phyloP scores from a whole-genome alignment of 2,113 vertebrate genomes.

The Pogonocichla stellata region DNA sequence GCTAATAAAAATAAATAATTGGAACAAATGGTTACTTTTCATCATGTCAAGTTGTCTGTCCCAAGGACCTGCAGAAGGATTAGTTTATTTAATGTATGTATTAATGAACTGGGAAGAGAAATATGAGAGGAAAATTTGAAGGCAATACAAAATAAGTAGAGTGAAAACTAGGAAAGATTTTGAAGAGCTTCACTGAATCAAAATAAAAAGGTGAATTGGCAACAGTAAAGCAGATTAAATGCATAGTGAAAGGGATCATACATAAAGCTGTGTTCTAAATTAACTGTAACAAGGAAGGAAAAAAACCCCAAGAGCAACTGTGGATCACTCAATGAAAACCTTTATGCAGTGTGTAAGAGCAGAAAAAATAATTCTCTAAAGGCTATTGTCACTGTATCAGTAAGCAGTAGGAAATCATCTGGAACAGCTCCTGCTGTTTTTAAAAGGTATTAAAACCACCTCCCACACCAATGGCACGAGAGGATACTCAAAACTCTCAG shows the following conservation, averaged over 20 bases:
- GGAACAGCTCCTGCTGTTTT: slow-evolving; percentile 38
- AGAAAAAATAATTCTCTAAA: slow-evolving; percentile 8
- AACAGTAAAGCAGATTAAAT: slow-evolving; percentile 43
- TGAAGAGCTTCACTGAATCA: slow-evolving; percentile 35
- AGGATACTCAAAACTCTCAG: background rate
- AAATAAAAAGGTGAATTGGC: slow-evolving; percentile 39
- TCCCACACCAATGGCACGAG: background rate
- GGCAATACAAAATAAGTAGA: slow-evolving; percentile 23
- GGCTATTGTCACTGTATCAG: background rate
- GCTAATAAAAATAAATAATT: slow-evolving; percentile 65
- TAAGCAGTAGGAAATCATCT: slow-evolving; percentile 13
- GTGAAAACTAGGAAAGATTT: slow-evolving; percentile 24
- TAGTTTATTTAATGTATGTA: slow-evolving; percentile 38
- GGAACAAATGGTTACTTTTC: slow-evolving; percentile 59
- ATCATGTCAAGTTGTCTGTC: slow-evolving; percentile 14
- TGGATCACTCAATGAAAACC: slow-evolving; percentile 29
- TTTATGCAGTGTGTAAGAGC: slow-evolving; percentile 9
- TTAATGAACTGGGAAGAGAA: slow-evolving; percentile 61
- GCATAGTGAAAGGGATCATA: slow-evolving; percentile 31
- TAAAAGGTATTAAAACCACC: background rate
- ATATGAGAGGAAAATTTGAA: slow-evolving; percentile 32
- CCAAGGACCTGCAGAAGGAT: slow-evolving; percentile 27
- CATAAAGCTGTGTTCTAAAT: slow-evolving; percentile 42
- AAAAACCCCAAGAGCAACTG: background rate
- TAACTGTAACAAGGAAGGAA: slow-evolving; percentile 14